Base-by-base conservation (phyloP, 2,888 invertebrate genomes). In the Nemapogon koenigi region DNA sequence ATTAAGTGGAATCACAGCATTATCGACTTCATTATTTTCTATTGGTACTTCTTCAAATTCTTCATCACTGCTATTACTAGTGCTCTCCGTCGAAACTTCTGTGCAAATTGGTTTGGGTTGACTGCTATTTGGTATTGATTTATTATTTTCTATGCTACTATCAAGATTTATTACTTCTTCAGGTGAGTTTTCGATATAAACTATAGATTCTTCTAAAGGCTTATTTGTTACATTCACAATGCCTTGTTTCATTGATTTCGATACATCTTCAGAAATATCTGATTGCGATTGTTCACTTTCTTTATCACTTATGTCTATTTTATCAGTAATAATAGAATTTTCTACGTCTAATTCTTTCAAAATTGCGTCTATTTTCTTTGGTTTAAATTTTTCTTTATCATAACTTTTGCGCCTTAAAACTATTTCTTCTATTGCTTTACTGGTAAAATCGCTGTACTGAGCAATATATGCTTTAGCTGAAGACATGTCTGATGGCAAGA, bases 371-470 rank as follows among this genome's bases (percentile, higher is more conserved):
- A 68, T 44, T 43, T 55, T 58, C 6, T 52, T 47, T 22, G 45
- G 41, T 40, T 57, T 63, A 10, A 39, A 30, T 55, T 62, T 66
- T 29, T 38, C 48, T 51, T 59, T 66, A 26, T 40, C 41, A 14
- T 37, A 46, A 41, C 41, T 46, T 40, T 42, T 52, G 44, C 57
- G 62, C 26, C 51, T 47, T 27, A 50, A 46, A 44, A 87, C 67
- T 39, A 88, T 79, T 49, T 81, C 69, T 19, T 79, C 65, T 43
- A 92, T 87, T 54, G 88, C 86, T 44, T 82, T 83, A 45, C 87
- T 83, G 33, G 89, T 86, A 50, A 91, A 82, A 43, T 87, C 90
- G 49, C 85, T 89, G 49, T 89, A 86, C 61, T 91, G 90, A 56
- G 86, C 78, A 81, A 91, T 90, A 46, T 88, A 91, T 25, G 82